Base-by-base conservation (phyloP, 2,797 vertebrate species). In the Poliocrania exsul region DNA sequence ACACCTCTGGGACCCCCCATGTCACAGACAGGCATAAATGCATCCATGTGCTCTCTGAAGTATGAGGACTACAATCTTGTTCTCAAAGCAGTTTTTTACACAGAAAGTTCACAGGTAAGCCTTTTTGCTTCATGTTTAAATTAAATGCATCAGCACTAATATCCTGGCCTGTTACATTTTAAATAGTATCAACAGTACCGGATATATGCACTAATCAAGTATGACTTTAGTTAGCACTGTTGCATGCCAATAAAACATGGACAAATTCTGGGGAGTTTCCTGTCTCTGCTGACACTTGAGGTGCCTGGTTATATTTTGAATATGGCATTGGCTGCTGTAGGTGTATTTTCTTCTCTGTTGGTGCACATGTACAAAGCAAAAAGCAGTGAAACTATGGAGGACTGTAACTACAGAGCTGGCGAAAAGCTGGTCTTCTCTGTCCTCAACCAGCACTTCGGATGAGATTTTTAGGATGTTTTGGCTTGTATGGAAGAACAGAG, bases 311-410 rank as follows among this genome's bases (percentile, higher is more conserved):
- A 2, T 53, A 20, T 62, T 83, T 86, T 47, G 25, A 24, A 25
- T 56, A 11, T 5, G 33, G 5, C 26, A 35, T 3, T 65, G 44
- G 28, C 26, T 7, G 1, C 25, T 53, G 1, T 1, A 42, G 16
- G 18, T 0, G 0, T 17, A 9, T 16, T 23, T 35, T 56, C n/a
- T 53, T 67, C 56, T 70, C 19, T 73, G 46, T 25, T 33, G 8
- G 7, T 38, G 11, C 16, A 2, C 23, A 11, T 12, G 29, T 25
- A 20, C 51, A 51, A 51, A 81, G 11, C 7, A 13, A 38, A 24
- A 61, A 77, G 19, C n/a, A 46, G 40, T 33, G 74, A 69, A 69
- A 37, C 23, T 58, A 8, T 0, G 1, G 28, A 65, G 54, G 15
- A 19, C 13, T 35, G 6, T 9, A 70, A 20, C 37, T 13, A 38